Percentiles rank a stretch among this genome's conserved stretches.
Conservation (phyloP, 2,888 invertebrate species). For the Aelia acuminata region DNA sequence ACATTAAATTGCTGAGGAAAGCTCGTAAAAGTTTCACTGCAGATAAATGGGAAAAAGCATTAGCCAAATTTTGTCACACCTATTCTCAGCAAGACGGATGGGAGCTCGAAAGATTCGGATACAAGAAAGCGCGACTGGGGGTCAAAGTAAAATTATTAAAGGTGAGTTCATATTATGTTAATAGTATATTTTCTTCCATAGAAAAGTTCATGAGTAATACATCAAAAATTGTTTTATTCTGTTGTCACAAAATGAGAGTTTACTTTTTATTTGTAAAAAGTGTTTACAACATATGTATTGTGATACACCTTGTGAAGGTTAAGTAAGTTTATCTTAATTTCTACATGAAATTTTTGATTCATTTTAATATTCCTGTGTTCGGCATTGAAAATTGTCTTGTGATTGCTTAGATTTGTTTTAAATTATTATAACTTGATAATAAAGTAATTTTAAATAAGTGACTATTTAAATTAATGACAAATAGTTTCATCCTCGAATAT, state of each 20-base stretch:
- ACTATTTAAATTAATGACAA: background rate
- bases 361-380: background rate
- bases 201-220: background rate
- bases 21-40: constrained; percentile 84
- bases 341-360: background rate
- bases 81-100: constrained; percentile 93
- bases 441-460: background rate
- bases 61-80: constrained; percentile 92
- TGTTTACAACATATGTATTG: background rate
- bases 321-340: background rate
- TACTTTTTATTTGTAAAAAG: background rate
- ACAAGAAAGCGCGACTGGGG: constrained; percentile 89
- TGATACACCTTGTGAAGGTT: background rate
- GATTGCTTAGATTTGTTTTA: background rate
- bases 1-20: constrained; percentile 90
- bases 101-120: constrained; percentile 96
- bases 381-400: background rate
- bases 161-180: constrained; percentile 73
- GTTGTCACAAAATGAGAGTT: background rate
- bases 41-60: constrained; percentile 91
- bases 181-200: background rate
- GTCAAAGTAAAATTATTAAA: constrained; percentile 92
- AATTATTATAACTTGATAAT: background rate
- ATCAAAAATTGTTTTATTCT: background rate
- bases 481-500: background rate